phyloP scores from a whole-genome alignment of 2,888 invertebrate genomes.

The Physocephala rufipes region DNA sequence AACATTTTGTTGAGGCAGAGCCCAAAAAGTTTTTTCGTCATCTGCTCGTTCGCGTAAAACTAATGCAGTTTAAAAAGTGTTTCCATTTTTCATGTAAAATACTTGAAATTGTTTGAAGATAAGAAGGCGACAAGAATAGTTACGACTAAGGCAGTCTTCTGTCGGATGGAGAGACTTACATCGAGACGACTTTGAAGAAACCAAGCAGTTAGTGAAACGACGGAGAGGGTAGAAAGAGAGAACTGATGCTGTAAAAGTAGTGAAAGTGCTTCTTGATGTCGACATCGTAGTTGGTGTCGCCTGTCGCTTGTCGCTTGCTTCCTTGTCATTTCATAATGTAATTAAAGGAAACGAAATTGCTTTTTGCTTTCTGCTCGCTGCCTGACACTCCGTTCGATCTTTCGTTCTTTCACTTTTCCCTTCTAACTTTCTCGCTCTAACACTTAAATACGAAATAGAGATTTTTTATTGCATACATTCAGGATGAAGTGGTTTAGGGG shows the following conservation, averaged over 20 bases:
- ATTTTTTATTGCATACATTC: constrained; percentile 21
- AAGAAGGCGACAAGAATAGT: neutral
- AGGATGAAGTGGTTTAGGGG: neutral
- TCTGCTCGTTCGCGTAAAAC: constrained; percentile 1
- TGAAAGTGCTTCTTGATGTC: neutral
- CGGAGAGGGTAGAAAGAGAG: neutral
- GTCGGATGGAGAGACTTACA: neutral
- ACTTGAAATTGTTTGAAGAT: constrained; percentile 21
- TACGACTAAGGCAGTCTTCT: neutral
- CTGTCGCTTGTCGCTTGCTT: constrained; percentile 14
- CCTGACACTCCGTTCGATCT: too few species aligned
- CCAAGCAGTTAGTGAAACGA: neutral
- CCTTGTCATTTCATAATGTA: constrained; percentile 33
- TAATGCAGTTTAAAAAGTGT: constrained; percentile 28
- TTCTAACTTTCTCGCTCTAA: neutral
- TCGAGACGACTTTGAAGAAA: neutral
- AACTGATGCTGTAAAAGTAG: neutral
- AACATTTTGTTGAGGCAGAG: neutral
- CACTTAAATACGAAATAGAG: constrained; percentile 15
- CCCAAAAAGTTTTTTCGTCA: constrained; percentile 8
- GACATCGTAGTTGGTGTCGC: neutral
- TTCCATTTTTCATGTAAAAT: constrained; percentile 30
- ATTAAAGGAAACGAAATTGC: constrained; percentile 27
- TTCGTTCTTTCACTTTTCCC: neutral
- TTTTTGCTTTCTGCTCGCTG: neutral